These are phyloP conservation scores for Agrypnus murinus DNA, from an alignment of 2,888 invertebrate genomes.

Conservation along the genomic window DNA sequence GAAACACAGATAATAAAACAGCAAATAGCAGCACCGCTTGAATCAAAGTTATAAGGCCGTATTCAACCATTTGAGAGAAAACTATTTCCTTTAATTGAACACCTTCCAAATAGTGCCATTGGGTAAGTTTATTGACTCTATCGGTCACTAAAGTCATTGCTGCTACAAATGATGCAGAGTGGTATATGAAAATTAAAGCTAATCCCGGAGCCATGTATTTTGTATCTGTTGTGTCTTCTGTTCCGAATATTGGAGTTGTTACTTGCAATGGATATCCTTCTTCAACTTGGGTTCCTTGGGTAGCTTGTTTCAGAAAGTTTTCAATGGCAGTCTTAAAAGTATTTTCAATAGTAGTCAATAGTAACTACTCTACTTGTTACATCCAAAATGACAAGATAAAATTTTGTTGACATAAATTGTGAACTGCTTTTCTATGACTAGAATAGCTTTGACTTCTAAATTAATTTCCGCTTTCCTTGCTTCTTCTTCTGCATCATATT, in stretches of 20 bases:
- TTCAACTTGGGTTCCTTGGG: conserved; percentile 32
- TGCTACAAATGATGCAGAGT: conserved; percentile 49
- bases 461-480: conserved; percentile 46
- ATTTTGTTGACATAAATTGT: conserved; percentile 45
- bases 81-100: conserved; percentile 48
- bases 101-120: conserved; percentile 51
- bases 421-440: conserved; percentile 46
- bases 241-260: conserved; percentile 51
- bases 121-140: conserved; percentile 36
- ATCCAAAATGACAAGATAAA: conserved; percentile 46
- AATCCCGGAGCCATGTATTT: conserved; percentile 51
- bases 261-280: conserved; percentile 47
- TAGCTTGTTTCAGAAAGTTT: conserved; percentile 38
- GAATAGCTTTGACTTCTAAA: conserved; percentile 47
- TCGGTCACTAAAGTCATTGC: conserved; percentile 46
- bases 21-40: conserved; percentile 46
- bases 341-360: conserved; percentile 49
- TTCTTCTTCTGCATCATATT: conserved; percentile 24
- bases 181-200: conserved; percentile 45
- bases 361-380: conserved; percentile 50
- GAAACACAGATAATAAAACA: conserved; percentile 42
- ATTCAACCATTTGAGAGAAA: conserved; percentile 48
- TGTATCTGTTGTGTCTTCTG: conserved; percentile 35
- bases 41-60: conserved; percentile 47
- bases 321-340: conserved; percentile 41